Conservation (phyloP, 2,888 invertebrate genomes). For the Micoletzkya japonica region DNA sequence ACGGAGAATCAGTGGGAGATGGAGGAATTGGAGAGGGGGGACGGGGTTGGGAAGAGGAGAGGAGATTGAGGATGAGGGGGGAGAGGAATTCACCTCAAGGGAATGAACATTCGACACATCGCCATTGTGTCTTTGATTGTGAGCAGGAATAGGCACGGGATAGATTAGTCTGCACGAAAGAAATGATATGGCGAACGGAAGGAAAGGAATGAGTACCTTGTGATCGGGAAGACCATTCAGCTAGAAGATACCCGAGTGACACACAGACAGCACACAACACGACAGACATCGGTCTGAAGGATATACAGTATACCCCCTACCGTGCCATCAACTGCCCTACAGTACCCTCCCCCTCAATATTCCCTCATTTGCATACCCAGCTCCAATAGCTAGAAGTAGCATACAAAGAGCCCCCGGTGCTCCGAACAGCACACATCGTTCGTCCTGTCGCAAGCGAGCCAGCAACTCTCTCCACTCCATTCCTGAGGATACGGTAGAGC, state of each 20-base stretch:
- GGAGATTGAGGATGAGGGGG: slow-evolving; percentile 8
- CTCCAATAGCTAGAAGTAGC: slow-evolving; percentile 8
- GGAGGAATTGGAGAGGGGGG: too few species aligned
- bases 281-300: slow-evolving; percentile 8
- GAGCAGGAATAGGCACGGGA: background rate
- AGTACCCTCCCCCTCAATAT: too few species aligned
- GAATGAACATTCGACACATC: background rate
- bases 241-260: slow-evolving; percentile 7
- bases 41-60: too few species aligned
- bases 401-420: slow-evolving; percentile 13
- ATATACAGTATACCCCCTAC: background rate
- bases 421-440: slow-evolving; percentile 15
- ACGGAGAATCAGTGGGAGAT: background rate
- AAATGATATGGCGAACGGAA: background rate
- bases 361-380: background rate
- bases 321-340: too few species aligned
- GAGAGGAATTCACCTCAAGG: slow-evolving; percentile 17
- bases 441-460: slow-evolving; percentile 11
- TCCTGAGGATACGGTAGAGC: background rate
- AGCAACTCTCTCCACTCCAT: slow-evolving; percentile 23
- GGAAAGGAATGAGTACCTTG: background rate
- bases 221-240: slow-evolving; percentile 9
- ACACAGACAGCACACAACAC: slow-evolving; percentile 9
- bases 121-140: background rate
- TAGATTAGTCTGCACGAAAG: background rate